Conservation (phyloP, 2,888 invertebrate species). For the Phytoseiulus persimilis region DNA sequence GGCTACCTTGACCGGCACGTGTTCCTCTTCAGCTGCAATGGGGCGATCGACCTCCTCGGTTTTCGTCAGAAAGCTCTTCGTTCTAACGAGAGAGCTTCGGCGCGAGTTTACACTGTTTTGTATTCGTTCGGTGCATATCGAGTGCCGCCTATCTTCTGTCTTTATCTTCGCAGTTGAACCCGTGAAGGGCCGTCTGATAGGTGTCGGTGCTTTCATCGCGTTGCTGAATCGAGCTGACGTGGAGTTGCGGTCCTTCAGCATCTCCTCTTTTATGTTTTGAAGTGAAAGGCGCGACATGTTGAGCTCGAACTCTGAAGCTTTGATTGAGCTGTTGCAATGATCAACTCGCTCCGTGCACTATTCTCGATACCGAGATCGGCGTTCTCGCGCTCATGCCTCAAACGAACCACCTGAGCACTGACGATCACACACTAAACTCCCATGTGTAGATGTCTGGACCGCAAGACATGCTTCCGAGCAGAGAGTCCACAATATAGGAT, state of each 20-base stretch:
- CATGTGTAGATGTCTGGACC: background rate
- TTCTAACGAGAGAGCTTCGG: background rate
- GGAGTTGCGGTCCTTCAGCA: background rate
- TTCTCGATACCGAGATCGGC: no score
- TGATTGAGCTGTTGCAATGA: no score
- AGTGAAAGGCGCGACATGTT: conserved; percentile 13
- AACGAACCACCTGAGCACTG: no score
- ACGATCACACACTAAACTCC: no score
- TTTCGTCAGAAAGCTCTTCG: background rate
- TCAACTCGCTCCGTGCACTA: no score
- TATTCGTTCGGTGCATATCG: background rate
- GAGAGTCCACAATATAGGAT: background rate
- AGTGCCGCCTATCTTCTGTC: background rate
- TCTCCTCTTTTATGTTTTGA: background rate
- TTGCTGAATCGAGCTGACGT: background rate
- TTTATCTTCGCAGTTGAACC: conserved; percentile 10
- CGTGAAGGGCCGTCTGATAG: conserved; percentile 17
- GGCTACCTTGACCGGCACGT: conserved; percentile 9
- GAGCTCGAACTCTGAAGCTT: background rate
- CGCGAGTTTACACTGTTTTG: background rate
- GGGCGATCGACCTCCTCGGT: background rate
- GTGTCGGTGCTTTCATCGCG: conserved; percentile 11
- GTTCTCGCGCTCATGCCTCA: no score
- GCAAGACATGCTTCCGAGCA: background rate
- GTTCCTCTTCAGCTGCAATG: background rate